Evolutionary conservation across 2,888 invertebrate species (phyloP).

Genomic region (Ichneumoninae sp.): DNA sequence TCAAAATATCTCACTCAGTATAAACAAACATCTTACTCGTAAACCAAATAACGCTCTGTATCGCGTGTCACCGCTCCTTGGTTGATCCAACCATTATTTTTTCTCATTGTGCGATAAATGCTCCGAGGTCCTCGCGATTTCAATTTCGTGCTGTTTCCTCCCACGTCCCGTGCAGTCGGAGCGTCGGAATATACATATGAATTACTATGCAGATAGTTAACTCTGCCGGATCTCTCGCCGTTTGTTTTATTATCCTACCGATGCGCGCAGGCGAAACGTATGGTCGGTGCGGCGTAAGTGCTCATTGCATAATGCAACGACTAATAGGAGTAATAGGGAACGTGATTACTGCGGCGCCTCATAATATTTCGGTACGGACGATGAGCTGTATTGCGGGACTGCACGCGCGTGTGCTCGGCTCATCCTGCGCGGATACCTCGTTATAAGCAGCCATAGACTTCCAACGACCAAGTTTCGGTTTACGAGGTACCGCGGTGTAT

Average conservation of each 20-base stretch:
- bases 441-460: constrained; percentile 21
- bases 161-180: background rate
- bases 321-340: constrained; percentile 77
- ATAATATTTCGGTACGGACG: constrained; percentile 70
- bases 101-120: too few relatives aligned
- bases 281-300: constrained; percentile 69
- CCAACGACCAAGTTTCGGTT: constrained; percentile 11
- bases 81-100: too few relatives aligned
- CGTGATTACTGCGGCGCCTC: constrained; percentile 74
- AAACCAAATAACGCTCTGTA: background rate
- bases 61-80: too few relatives aligned
- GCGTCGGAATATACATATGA: constrained; percentile 71
- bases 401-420: constrained; percentile 18
- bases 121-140: background rate
- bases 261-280: constrained; percentile 57
- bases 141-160: background rate
- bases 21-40: background rate
- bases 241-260: constrained; percentile 76
- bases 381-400: constrained; percentile 12
- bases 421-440: constrained; percentile 6
- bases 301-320: constrained; percentile 74
- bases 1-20: too few relatives aligned
- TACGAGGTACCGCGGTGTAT: constrained; percentile 17
- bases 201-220: constrained; percentile 72
- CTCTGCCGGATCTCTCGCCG: constrained; percentile 41